These are phyloP conservation scores for Glossosoma conforme DNA, from an alignment of 1,140 invertebrate species.

Conservation along the genomic window DNA sequence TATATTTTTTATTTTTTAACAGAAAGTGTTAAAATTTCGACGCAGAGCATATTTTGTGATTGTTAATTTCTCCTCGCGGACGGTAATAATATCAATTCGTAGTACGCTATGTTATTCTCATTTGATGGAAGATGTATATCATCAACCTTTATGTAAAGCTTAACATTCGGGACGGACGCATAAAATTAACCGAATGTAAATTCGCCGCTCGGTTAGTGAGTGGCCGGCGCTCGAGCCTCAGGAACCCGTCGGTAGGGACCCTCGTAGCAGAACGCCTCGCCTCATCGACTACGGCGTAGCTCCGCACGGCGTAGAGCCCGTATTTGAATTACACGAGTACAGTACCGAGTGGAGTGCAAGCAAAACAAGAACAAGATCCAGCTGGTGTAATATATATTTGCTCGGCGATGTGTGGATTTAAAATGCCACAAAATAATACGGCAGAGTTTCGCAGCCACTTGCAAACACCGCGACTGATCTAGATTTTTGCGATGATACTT, in stretches of 20 bases:
- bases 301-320: neutral
- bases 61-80: too few relatives aligned
- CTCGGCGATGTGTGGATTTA: slow-evolving; percentile 7
- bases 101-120: too few relatives aligned
- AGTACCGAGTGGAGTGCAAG: slow-evolving; percentile 23
- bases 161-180: slow-evolving; percentile 17
- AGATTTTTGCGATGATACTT: too few relatives aligned
- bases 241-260: neutral
- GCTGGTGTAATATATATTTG: slow-evolving; percentile 5
- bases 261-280: neutral
- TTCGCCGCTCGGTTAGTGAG: slow-evolving; percentile 10
- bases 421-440: slow-evolving; percentile 8
- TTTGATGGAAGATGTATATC: too few relatives aligned
- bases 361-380: slow-evolving; percentile 21
- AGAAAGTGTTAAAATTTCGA: too few relatives aligned
- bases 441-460: neutral
- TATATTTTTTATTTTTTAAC: too few relatives aligned
- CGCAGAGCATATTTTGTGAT: too few relatives aligned
- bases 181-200: slow-evolving; percentile 30
- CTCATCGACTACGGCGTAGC: neutral
- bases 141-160: neutral
- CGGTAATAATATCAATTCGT: too few relatives aligned
- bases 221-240: neutral
- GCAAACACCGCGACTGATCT: slow-evolving; percentile 4
- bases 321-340: slow-evolving; percentile 25